These are phyloP conservation scores for Coryphaenoides rupestris DNA, from an alignment of 2,113 vertebrate genomes.

Conservation along the genomic window DNA sequence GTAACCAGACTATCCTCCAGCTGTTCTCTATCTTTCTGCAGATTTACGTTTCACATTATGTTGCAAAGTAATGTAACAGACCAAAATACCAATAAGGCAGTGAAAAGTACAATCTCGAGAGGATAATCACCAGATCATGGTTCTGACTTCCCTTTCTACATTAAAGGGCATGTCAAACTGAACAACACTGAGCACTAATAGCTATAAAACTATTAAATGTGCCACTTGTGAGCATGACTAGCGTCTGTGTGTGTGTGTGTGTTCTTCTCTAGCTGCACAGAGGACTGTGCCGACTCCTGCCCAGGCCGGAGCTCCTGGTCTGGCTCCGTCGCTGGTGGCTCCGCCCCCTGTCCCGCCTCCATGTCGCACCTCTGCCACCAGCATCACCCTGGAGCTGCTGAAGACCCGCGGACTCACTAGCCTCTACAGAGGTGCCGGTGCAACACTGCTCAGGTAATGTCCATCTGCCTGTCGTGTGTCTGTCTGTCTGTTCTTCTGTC, in stretches of 20 bases:
- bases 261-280: slow-evolving; percentile 58
- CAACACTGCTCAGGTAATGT: slow-evolving; percentile 78
- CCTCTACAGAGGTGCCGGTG: slow-evolving; percentile 77
- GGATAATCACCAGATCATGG: neutral
- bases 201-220: neutral
- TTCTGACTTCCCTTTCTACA: neutral
- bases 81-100: too few species aligned
- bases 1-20: too few species aligned
- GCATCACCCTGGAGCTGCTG: slow-evolving; percentile 73
- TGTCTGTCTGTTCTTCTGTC: neutral
- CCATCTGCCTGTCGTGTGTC: neutral
- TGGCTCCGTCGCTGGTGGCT: slow-evolving; percentile 39
- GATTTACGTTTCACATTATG: too few species aligned
- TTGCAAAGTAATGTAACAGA: too few species aligned
- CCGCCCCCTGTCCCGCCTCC: slow-evolving; percentile 6
- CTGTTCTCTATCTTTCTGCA: too few species aligned
- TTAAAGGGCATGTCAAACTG: neutral
- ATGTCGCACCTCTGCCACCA: slow-evolving; percentile 63
- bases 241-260: neutral
- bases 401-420: slow-evolving; percentile 71
- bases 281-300: slow-evolving; percentile 43
- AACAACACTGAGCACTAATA: too few species aligned
- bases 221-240: neutral
- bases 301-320: slow-evolving; percentile 41
- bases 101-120: too few species aligned